Conservation (phyloP, 1,140 invertebrate genomes). For the Nebria ingens region DNA sequence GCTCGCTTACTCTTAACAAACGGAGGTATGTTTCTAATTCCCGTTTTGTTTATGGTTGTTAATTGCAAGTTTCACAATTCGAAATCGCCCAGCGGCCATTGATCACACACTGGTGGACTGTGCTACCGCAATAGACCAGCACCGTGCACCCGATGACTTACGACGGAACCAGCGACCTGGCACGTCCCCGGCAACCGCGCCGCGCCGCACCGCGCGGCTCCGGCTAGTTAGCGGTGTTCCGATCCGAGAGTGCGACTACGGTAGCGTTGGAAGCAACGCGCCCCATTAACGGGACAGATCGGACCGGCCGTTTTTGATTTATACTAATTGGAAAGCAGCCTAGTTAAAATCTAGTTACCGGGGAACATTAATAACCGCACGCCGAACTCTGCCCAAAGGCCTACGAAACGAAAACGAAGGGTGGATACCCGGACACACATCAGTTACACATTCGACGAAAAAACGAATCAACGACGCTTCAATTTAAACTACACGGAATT, state of each 20-base stretch:
- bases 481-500: background rate
- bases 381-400: constrained; percentile 8
- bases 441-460: constrained; percentile 4
- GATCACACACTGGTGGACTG: background rate
- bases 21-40: background rate
- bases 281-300: constrained; percentile 13
- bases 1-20: too few relatives aligned
- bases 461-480: background rate
- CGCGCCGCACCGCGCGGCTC: background rate
- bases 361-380: constrained; percentile 8
- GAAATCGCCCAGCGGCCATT: background rate
- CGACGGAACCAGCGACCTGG: background rate
- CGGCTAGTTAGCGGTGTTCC: background rate
- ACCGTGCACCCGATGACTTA: background rate
- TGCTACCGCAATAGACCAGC: background rate
- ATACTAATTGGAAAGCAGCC: constrained; percentile 18
- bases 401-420: constrained; percentile 4
- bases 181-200: background rate
- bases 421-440: constrained; percentile 14
- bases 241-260: background rate
- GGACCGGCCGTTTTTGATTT: constrained; percentile 15
- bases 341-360: constrained; percentile 14
- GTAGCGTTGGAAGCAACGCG: constrained; percentile 9
- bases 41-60: background rate
- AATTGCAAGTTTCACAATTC: background rate